Evolutionary conservation across 2,113 vertebrate species (phyloP), one percentile per base, ranked within the genome.

Genomic region (Benitochromis conjunctus): DNA sequence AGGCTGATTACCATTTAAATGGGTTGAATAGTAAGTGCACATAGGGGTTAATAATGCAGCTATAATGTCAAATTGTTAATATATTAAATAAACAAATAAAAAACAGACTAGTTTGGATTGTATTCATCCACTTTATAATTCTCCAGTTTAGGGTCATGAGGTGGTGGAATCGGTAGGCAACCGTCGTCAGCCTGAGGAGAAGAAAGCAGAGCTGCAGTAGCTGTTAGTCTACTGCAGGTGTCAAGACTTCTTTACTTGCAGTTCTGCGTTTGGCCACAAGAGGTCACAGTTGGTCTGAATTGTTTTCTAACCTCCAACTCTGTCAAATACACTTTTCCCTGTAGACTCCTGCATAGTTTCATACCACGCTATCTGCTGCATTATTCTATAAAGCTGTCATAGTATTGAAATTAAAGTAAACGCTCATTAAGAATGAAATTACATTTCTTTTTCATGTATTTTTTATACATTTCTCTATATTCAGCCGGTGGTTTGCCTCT

Each of bases 191-290:
- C 60, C 18, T 21, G 60, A 64, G 34, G 19, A 64, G 34, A 8
- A 38, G 34, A 13, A 64, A 38, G 19, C 2, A 21, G 60, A 38
- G 19, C 60, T 64, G 18, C 13, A 13, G 13, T 58, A 58, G 56
- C 10, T 1, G 31, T 26, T 26, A 4, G 66, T 7, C 41, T 46
- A 16, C 18, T 26, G 66, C 21, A 71, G 21, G 41, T 48, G 41
- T 46, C 41, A 71, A 43, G 41, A 6, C 38, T 24, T 71, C 41
- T 64, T 21, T 19, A 29, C 43, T 29, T 48, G 66, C 14, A 1
- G 48, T 74, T 74, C 69, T 76, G 69, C 6, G 6, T 76, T 76
- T 2, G 26, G 10, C 90, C 94, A 86, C 82, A 12, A 82, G 92
- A 86, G 34, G 86, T 51, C 82, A 9, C 2, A 18, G 84, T 74